These are phyloP conservation scores for Corapipo altera DNA, from an alignment of 2,113 vertebrate species.

Conservation along the genomic window DNA sequence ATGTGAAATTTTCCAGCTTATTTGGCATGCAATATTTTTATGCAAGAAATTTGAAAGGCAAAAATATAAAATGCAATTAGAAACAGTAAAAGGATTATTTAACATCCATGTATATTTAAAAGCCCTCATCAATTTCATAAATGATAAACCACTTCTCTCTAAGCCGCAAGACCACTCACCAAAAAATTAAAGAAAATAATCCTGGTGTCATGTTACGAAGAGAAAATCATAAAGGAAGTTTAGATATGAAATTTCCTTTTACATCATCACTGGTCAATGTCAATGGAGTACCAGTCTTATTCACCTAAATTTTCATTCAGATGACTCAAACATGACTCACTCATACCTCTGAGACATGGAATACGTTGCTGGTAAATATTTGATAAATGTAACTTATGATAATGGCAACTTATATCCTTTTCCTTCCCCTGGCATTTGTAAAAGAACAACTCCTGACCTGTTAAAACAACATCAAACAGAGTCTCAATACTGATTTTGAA, in stretches of 20 bases:
- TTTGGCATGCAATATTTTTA: not conserved
- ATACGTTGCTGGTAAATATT: not conserved
- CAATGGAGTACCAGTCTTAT: not conserved
- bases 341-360: not conserved
- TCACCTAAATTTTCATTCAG: not conserved
- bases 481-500: not conserved
- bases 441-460: not conserved
- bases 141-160: not conserved
- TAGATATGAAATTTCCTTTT: not conserved
- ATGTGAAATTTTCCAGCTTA: not conserved
- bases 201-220: not conserved
- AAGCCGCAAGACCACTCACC: not conserved
- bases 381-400: not conserved
- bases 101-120: not conserved
- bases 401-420: not conserved
- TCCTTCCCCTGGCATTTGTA: not conserved
- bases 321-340: not conserved
- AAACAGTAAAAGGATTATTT: not conserved
- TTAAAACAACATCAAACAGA: not conserved
- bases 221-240: not conserved
- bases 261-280: not conserved
- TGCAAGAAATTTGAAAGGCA: not conserved
- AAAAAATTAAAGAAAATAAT: not conserved
- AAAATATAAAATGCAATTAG: not conserved
- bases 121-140: not conserved